Percentiles rank a stretch among this genome's conserved stretches.
These are phyloP conservation scores for Archips xylosteana DNA, from an alignment of 2,888 invertebrate genomes.

Conservation along the genomic window DNA sequence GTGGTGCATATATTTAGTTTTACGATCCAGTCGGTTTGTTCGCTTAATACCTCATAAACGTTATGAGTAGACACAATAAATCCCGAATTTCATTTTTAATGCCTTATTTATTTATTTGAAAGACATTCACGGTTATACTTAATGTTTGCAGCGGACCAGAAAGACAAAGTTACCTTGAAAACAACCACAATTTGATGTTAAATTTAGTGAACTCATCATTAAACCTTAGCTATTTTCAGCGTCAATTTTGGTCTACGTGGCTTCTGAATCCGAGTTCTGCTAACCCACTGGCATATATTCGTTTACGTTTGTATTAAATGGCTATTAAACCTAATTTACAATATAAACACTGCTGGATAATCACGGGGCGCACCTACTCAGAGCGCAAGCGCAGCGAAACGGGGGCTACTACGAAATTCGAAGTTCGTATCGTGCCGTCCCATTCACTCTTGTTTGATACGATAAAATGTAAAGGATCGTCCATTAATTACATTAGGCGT, in stretches of 20 bases:
- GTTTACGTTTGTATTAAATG: constrained; percentile 19
- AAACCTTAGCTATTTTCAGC: not conserved
- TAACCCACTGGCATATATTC: not conserved
- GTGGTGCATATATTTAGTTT: constrained; percentile 64
- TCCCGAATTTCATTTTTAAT: constrained; percentile 27
- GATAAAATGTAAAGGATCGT: too few relatives aligned
- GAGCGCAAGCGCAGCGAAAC: constrained; percentile 7
- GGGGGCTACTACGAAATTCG: too few relatives aligned
- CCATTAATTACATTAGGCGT: too few relatives aligned
- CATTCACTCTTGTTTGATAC: too few relatives aligned
- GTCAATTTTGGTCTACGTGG: not conserved
- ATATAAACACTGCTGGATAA: constrained; percentile 29
- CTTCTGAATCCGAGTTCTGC: not conserved
- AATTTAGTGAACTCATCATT: not conserved
- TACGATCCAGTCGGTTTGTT: constrained; percentile 53
- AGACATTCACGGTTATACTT: constrained; percentile 21
- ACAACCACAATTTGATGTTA: not conserved
- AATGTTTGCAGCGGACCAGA: constrained; percentile 12
- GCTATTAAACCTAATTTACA: constrained; percentile 31
- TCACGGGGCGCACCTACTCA: constrained; percentile 11
- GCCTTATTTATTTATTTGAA: constrained; percentile 28
- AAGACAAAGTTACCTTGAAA: not conserved
- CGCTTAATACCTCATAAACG: constrained; percentile 61
- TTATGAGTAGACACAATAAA: constrained; percentile 47
- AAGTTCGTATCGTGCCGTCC: too few relatives aligned